Conservation (phyloP, 2,888 invertebrate species). For the Ochlodes sylvanus region DNA sequence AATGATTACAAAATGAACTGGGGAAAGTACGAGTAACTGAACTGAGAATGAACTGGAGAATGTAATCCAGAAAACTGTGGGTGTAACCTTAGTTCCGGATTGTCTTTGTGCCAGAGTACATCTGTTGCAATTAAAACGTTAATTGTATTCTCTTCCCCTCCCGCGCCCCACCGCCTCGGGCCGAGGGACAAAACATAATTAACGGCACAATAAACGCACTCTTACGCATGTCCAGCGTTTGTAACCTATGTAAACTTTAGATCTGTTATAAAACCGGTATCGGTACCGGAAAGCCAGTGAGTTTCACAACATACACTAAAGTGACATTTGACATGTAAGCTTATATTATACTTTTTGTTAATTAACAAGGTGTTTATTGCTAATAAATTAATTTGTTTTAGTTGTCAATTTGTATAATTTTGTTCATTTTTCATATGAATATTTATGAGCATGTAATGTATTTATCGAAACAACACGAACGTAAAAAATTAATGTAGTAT, state of each 20-base stretch:
- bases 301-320: neutral
- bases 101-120: conserved; percentile 30
- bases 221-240: conserved; percentile 31
- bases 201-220: conserved; percentile 32
- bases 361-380: conserved; percentile 14
- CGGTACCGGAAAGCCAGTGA: conserved; percentile 3
- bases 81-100: conserved; percentile 29
- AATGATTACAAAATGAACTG: neutral
- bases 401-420: conserved; percentile 39
- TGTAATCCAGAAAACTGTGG: conserved; percentile 34
- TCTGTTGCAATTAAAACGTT: conserved; percentile 36
- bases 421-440: conserved; percentile 40
- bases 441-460: conserved; percentile 16
- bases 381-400: conserved; percentile 26
- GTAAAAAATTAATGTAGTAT: neutral
- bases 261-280: conserved; percentile 27
- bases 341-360: conserved; percentile 16
- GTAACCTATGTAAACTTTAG: conserved; percentile 33
- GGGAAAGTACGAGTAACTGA: neutral
- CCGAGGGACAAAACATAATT: conserved; percentile 33
- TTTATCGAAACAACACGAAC: conserved; percentile 1
- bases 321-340: conserved; percentile 7
- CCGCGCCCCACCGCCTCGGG: neutral
- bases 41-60: conserved; percentile 10
- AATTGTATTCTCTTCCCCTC: conserved; percentile 29